Percentiles rank a stretch among this genome's conserved stretches.
phyloP scores from a whole-genome alignment of 2,797 vertebrate genomes.

The Garrulus glandarius region DNA sequence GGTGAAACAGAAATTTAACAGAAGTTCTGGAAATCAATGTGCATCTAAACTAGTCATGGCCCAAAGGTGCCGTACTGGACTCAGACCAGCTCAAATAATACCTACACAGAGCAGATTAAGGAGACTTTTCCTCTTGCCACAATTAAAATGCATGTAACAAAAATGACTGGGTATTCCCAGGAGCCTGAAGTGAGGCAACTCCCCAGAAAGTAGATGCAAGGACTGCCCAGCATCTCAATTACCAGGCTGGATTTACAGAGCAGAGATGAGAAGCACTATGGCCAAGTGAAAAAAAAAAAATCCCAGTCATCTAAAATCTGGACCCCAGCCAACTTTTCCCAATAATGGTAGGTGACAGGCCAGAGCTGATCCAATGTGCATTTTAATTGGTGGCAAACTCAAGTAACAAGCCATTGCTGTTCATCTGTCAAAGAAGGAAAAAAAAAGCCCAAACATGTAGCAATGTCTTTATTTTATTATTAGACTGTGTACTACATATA shows the following conservation, averaged over 20 bases:
- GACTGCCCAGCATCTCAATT: not conserved
- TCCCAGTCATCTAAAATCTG: not conserved
- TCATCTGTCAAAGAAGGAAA: conserved; percentile 45
- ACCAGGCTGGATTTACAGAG: not conserved
- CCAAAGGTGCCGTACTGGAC: not conserved
- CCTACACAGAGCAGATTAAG: not conserved
- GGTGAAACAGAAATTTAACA: not conserved
- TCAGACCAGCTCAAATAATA: not conserved
- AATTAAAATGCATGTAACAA: not conserved
- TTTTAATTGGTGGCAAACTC: conserved; percentile 60
- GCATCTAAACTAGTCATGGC: not conserved
- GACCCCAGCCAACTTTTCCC: conserved; percentile 32
- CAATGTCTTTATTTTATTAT: not conserved
- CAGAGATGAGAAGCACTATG: not conserved
- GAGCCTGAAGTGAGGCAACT: not conserved
- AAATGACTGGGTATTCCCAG: not conserved
- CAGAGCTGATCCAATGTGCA: conserved; percentile 51
- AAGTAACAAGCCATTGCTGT: conserved; percentile 51
- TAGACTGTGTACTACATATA: not conserved
- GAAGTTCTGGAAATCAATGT: not conserved
- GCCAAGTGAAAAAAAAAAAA: not conserved
- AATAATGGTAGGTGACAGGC: conserved; percentile 60
- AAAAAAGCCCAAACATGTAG: not conserved
- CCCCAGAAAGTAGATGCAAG: not conserved
- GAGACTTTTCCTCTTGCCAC: not conserved